Base-by-base conservation (phyloP, 2,113 vertebrate genomes). In the Ceyx melanurus region DNA sequence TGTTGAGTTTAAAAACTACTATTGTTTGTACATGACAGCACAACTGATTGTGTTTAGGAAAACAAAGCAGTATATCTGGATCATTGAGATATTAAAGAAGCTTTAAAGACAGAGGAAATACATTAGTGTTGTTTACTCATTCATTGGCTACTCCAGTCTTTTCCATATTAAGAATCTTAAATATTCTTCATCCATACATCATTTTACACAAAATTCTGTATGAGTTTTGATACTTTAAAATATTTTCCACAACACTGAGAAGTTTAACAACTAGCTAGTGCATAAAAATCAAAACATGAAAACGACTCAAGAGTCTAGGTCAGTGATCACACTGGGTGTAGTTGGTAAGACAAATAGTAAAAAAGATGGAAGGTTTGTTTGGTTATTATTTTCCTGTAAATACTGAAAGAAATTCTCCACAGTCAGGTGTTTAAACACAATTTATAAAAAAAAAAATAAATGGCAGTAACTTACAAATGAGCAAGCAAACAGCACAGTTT, bases 1-100 rank as follows among this genome's bases (percentile, higher is more conserved):
- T 85, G n/a, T 51, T 77, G 0, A 16, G 21, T 79, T 87, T 89
- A 76, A 75, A 73, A 84, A 25, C 71, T 76, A 91, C n/a, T 45
- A n/a, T 76, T 66, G 43, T 93, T 89, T 82, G 57, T 92, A 88
- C 13, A 50, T 74, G 84, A 95, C 72, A 92, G 75, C 75, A 85
- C 51, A 91, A 89, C 71, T 71, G 87, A 91, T 61, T 91, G 72
- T 91, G 82, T 82, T 92, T 75, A 75, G 67, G 48, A 88, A 92
- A 93, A 91, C 40, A 75, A 90, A 93, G 56, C 18, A 70, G n/a
- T 76, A 58, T 87, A 79, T 78, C 37, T 80, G 60, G 37, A 66
- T 74, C 61, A 72, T 40, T 77, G 75, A 81, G 67, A 78, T 56
- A 95, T 74, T 92, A 88, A 94, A 94, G 40, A 94, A n/a, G 21